phyloP scores from a whole-genome alignment of 2,888 invertebrate genomes.

The Caenorhabditis wallacei region DNA sequence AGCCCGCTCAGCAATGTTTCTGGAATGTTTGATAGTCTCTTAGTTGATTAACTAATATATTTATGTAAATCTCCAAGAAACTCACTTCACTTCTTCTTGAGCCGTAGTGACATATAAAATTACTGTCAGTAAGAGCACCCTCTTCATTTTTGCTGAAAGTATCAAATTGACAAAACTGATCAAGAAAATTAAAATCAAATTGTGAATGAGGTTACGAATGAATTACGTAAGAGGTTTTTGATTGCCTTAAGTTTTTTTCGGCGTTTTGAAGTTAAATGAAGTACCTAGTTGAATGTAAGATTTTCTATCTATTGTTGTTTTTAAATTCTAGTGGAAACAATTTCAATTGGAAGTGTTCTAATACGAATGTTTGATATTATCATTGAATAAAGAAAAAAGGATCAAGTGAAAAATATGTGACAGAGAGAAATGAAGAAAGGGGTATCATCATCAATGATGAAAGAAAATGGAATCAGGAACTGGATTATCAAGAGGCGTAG shows the following conservation, averaged over 20 bases:
- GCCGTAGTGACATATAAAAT: constrained; percentile 31
- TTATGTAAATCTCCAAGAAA: not conserved
- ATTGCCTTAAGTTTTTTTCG: no score
- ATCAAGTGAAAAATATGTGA: not conserved
- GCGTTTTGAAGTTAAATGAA: no score
- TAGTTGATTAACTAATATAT: not conserved
- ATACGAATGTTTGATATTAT: no score
- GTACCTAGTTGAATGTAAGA: no score
- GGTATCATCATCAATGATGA: constrained; percentile 34
- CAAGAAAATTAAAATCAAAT: not conserved
- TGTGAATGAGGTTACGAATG: no score
- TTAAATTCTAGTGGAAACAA: no score
- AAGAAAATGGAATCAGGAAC: constrained; percentile 30
- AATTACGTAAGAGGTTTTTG: no score
- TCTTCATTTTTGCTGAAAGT: constrained; percentile 55
- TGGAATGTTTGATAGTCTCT: constrained; percentile 3
- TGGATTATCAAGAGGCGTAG: constrained; percentile 20
- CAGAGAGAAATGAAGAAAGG: constrained; percentile 8
- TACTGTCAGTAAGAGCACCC: constrained; percentile 53
- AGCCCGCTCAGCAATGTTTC: constrained; percentile 49
- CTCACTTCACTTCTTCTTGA: constrained; percentile 54
- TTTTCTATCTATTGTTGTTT: no score
- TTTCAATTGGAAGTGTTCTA: no score
- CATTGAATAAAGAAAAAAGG: not conserved
- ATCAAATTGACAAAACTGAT: not conserved